phyloP scores from a whole-genome alignment of 2,888 invertebrate species.

The Callyntrura sp. region DNA sequence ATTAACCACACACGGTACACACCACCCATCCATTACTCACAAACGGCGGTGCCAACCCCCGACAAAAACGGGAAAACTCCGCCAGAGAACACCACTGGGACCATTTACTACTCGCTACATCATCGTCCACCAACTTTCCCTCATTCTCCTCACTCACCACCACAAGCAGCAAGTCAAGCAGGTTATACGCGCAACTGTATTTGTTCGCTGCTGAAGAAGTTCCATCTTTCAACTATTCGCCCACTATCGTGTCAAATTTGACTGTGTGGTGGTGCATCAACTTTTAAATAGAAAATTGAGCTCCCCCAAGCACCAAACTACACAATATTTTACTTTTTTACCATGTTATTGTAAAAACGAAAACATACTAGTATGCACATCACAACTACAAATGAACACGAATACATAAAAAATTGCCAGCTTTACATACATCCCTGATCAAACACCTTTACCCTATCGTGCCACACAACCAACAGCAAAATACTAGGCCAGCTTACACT shows the following conservation, averaged over 20 bases:
- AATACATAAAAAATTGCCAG: too few species aligned
- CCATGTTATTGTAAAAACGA: too few species aligned
- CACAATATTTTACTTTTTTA: too few species aligned
- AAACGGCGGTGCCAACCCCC: constrained; percentile 62
- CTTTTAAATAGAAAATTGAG: too few species aligned
- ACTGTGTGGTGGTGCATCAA: background rate
- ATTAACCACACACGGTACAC: constrained; percentile 24
- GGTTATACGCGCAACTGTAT: background rate
- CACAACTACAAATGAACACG: too few species aligned
- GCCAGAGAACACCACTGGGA: background rate
- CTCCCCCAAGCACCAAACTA: too few species aligned
- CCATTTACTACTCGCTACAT: background rate
- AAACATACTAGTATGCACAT: too few species aligned
- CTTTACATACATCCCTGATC: too few species aligned
- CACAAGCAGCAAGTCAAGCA: background rate
- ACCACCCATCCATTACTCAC: constrained; percentile 32
- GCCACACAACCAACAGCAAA: too few species aligned
- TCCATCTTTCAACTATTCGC: background rate
- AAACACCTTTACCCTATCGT: too few species aligned
- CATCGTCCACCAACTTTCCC: constrained; percentile 26
- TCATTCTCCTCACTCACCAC: background rate
- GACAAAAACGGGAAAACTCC: background rate
- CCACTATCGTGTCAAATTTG: background rate
- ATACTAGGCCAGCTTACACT: background rate
- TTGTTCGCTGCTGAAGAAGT: background rate